Base-by-base conservation (phyloP, 2,113 vertebrate genomes). In the Oophaga pumilio region DNA sequence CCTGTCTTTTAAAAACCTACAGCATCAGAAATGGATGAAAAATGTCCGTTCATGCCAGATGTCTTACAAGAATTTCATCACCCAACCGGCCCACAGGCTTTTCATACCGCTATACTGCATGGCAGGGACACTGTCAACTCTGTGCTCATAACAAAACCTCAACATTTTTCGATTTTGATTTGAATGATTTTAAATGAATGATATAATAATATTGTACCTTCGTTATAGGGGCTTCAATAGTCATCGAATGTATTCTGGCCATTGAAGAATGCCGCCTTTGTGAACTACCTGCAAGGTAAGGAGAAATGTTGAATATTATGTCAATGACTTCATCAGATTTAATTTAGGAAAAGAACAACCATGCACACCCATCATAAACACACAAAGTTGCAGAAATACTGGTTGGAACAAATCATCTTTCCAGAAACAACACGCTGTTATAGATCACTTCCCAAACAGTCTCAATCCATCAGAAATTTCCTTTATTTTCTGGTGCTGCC, bases 191-290 rank as follows among this genome's bases (percentile, higher is more conserved):
- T 52, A 76, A 20, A 57, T 49, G 9, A 33, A 80, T 80, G 52
- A 43, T 60, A 20, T 8, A 11, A n/a, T 22, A 59, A 4, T 8
- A 14, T 5, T 4, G 4, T 88, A 99, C 98, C 97, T 99, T 99
- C 88, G 97, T 99, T 92, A 99, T 99, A 87, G 98, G 98, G 13
- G 98, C 97, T 91, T 99, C 98, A 7, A 99, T 98, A 1, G 97
- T 98, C 98, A 99, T 98, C 89, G 98, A 99, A 93, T 99, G 98
- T 90, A 99, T 97, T 92, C 98, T 95, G 87, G 98, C 97, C 97
- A 98, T 95, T 66, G 98, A 99, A 28, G 98, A 99, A 93, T 98
- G 97, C 60, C 98, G 94, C 91, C 97, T 95, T 93, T 99, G 97
- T 62, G 96, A 96, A 92, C 97, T 96, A 90, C 97, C 97, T 98